These are phyloP conservation scores for Eristalis intricaria DNA, from an alignment of 2,888 invertebrate species.

Conservation along the genomic window DNA sequence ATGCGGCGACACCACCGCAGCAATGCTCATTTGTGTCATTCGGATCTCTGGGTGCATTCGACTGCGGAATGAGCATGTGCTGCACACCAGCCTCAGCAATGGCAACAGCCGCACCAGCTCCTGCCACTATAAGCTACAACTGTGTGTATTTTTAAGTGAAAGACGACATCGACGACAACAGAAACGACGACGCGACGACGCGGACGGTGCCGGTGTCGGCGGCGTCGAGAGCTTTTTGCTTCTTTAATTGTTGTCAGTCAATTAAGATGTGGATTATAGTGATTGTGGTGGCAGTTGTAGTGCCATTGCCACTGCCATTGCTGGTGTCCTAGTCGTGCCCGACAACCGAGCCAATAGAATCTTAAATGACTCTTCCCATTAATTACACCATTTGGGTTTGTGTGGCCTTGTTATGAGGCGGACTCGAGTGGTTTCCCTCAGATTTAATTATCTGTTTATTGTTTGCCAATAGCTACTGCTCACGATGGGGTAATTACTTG, in stretches of 20 bases:
- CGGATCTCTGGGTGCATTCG: constrained; percentile 21
- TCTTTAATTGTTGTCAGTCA: constrained; percentile 64
- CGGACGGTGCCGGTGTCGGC: not conserved
- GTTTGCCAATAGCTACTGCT: constrained; percentile 15
- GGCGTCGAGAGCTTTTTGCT: constrained; percentile 29
- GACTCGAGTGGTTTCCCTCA: not conserved
- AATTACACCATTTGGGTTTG: constrained; percentile 23
- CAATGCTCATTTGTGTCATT: constrained; percentile 56
- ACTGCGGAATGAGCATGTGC: constrained; percentile 9
- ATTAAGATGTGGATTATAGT: constrained; percentile 49
- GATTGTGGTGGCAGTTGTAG: not conserved
- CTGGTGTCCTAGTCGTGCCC: not conserved
- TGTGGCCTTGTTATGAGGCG: constrained; percentile 32
- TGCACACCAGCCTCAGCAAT: constrained; percentile 1
- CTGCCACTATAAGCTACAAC: not conserved
- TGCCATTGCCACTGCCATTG: not conserved
- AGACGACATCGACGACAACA: constrained; percentile 1
- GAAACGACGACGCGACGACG: constrained; percentile 25
- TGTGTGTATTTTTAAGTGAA: constrained; percentile 16
- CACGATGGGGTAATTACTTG: constrained; percentile 30
- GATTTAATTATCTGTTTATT: constrained; percentile 51
- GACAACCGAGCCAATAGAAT: not conserved
- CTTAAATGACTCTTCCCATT: constrained; percentile 15
- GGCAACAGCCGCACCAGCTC: not conserved
- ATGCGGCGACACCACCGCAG: constrained; percentile 41